phyloP scores from a whole-genome alignment of 2,797 vertebrate genomes.

The Zalophus californianus region DNA sequence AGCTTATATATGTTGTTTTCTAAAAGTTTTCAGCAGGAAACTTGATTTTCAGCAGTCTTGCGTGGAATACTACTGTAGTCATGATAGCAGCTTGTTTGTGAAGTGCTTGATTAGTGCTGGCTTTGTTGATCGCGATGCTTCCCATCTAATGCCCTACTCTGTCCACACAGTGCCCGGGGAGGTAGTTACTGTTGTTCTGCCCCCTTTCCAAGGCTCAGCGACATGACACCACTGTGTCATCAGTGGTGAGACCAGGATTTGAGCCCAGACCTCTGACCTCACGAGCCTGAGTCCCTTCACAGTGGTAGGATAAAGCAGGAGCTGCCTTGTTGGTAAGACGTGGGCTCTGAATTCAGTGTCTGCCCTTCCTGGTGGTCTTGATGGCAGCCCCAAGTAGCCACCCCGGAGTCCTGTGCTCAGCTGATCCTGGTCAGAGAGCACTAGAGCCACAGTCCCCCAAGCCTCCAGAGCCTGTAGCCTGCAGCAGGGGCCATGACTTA shows the following conservation, averaged over 20 bases:
- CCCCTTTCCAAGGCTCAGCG: background rate
- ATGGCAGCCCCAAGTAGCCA: fast-evolving
- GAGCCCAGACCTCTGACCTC: background rate
- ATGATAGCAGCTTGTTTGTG: background rate
- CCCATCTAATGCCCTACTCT: background rate
- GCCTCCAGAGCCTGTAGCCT: background rate
- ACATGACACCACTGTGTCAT: background rate
- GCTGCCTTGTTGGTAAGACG: background rate
- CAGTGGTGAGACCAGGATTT: background rate
- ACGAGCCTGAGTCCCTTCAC: background rate
- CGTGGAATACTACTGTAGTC: background rate
- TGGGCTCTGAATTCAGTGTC: background rate
- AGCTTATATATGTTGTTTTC: background rate
- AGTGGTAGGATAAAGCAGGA: background rate
- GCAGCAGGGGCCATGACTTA: background rate
- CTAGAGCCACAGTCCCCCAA: background rate
- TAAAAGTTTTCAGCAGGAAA: background rate
- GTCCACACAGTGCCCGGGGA: background rate
- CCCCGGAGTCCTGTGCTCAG: background rate
- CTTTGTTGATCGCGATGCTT: background rate
- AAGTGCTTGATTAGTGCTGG: background rate
- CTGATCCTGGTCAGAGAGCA: background rate
- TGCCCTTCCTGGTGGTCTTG: background rate
- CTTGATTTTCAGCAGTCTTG: background rate
- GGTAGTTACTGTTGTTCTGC: background rate